Conservation (phyloP, 2,797 vertebrate species). For the Micrastur ruficollis region DNA sequence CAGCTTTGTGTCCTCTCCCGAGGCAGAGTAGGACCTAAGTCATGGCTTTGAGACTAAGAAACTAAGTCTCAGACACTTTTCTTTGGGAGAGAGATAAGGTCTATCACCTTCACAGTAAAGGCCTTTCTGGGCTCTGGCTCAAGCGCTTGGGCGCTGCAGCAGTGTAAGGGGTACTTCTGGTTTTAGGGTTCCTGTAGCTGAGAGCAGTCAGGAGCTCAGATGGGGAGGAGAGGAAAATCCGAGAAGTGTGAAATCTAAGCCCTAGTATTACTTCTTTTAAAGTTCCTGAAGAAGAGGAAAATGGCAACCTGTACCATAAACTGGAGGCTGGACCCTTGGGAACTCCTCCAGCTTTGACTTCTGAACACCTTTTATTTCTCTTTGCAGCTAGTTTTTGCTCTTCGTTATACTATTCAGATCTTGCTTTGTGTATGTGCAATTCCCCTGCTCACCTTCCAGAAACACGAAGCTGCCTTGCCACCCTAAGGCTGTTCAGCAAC, state of each 20-base stretch:
- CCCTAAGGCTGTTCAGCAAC: neutral
- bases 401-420: neutral
- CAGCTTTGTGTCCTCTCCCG: neutral
- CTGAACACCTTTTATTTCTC: neutral
- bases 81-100: neutral
- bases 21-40: neutral
- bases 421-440: neutral
- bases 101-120: neutral
- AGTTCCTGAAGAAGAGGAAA: neutral
- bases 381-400: neutral
- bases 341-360: neutral
- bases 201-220: neutral
- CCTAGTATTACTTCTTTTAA: neutral
- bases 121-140: neutral
- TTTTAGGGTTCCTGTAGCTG: neutral
- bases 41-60: neutral
- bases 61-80: neutral
- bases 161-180: neutral
- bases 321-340: neutral
- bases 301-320: neutral
- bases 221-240: neutral
- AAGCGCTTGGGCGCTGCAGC: neutral
- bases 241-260: neutral
- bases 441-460: neutral
- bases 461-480: rapidly evolving